Evolutionary conservation across 2,113 vertebrate genomes (phyloP).

Genomic region (Hiodon tergisus): DNA sequence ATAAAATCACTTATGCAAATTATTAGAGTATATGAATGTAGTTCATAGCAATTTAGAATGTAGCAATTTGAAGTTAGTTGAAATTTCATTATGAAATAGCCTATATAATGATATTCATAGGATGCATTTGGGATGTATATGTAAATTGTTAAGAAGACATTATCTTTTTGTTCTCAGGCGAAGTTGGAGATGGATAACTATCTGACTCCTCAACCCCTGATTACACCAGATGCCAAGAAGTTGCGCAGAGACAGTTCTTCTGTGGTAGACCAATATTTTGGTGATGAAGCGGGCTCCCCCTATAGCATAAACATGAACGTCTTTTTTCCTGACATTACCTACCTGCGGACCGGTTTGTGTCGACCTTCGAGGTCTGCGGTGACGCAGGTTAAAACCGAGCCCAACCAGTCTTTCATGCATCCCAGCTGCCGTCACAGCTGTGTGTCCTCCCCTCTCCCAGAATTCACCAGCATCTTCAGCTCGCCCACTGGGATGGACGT

Average conservation of each 20-base stretch:
- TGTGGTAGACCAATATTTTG: slow-evolving; percentile 83
- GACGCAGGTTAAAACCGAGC: slow-evolving; percentile 83
- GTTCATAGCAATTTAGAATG: too few relatives aligned
- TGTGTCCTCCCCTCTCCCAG: slow-evolving; percentile 62
- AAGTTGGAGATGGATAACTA: slow-evolving; percentile 94
- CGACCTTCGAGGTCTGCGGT: slow-evolving; percentile 74
- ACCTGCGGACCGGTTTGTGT: slow-evolving; percentile 83
- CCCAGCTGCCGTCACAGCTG: slow-evolving; percentile 67
- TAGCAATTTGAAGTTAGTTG: neutral
- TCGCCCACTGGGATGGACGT: slow-evolving; percentile 64
- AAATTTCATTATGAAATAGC: neutral
- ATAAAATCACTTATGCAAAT: too few relatives aligned
- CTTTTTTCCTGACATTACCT: slow-evolving; percentile 81
- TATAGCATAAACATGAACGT: slow-evolving; percentile 96
- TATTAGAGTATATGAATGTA: too few relatives aligned
- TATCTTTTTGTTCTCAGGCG: slow-evolving; percentile 60
- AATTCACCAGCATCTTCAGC: slow-evolving; percentile 81
- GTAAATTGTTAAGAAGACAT: slow-evolving; percentile 26
- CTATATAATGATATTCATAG: neutral
- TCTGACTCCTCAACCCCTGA: slow-evolving; percentile 66
- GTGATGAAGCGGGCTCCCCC: slow-evolving; percentile 75
- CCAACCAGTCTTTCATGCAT: slow-evolving; percentile 72
- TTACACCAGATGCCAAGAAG: slow-evolving; percentile 71
- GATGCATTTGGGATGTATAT: neutral
- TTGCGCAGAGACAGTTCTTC: slow-evolving; percentile 76